These are phyloP conservation scores for Archivesica marissinica DNA, from an alignment of 1,140 invertebrate genomes.

Conservation along the genomic window DNA sequence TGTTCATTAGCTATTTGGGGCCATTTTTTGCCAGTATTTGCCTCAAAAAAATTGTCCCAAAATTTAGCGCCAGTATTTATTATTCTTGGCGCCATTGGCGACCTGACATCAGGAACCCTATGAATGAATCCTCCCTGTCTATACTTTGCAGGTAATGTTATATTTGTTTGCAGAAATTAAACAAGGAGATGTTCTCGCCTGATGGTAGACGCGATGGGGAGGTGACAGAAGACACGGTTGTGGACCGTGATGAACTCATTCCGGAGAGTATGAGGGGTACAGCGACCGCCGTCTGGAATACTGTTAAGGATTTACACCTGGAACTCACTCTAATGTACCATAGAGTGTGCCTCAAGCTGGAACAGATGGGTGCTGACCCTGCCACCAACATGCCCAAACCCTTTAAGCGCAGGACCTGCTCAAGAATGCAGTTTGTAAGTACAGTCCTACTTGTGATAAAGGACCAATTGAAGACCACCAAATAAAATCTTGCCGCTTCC, in stretches of 20 bases:
- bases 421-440: constrained; percentile 69
- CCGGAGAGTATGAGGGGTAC: constrained; percentile 67
- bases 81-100: no score
- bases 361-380: constrained; percentile 69
- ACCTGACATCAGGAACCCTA: no score
- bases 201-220: constrained; percentile 55
- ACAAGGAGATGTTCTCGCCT: constrained; percentile 78
- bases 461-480: no score
- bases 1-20: no score
- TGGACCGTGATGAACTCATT: constrained; percentile 63
- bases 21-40: no score
- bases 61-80: no score
- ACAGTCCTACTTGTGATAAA: no score
- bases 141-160: no score
- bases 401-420: constrained; percentile 69
- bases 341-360: constrained; percentile 81
- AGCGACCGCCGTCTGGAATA: constrained; percentile 80
- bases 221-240: constrained; percentile 42
- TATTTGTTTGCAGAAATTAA: constrained; percentile 74
- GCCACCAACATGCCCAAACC: constrained; percentile 61
- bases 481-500: no score
- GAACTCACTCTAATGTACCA: constrained; percentile 83
- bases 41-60: no score
- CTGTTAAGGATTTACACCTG: constrained; percentile 81
- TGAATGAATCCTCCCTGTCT: no score